Conservation (phyloP, 2,797 vertebrate species). For the Astyanax mexicanus region DNA sequence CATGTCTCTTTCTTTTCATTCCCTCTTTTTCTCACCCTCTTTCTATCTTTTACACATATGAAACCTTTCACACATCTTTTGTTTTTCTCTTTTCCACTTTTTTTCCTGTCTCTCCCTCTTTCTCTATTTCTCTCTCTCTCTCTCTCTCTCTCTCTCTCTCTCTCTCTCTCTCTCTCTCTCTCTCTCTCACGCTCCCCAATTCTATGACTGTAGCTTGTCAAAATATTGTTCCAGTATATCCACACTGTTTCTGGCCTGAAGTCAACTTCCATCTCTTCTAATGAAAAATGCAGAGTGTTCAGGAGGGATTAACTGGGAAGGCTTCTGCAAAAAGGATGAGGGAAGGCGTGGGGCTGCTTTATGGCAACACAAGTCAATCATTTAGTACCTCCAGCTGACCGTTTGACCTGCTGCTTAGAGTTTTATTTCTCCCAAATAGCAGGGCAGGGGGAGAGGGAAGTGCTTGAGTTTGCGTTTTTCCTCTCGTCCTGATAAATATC, state of each 20-base stretch:
- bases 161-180: no score
- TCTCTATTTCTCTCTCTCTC: background rate
- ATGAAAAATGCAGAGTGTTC: slow-evolving; percentile 69
- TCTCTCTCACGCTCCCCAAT: no score
- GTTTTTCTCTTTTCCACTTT: no score
- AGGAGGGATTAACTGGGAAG: slow-evolving; percentile 56
- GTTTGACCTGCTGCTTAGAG: slow-evolving; percentile 58
- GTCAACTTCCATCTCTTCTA: slow-evolving; percentile 68
- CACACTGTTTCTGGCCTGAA: slow-evolving; percentile 67
- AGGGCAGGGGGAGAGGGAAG: slow-evolving; percentile 48
- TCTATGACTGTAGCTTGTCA: slow-evolving; percentile 64
- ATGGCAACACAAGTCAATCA: slow-evolving; percentile 61
- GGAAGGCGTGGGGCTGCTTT: slow-evolving; percentile 45
- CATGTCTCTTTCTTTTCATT: no score
- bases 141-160: background rate
- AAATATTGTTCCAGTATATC: slow-evolving; percentile 70
- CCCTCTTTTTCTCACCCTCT: background rate
- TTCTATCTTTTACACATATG: no score
- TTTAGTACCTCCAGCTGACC: slow-evolving; percentile 62
- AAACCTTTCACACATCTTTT: no score
- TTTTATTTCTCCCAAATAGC: slow-evolving; percentile 57
- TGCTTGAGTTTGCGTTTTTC: slow-evolving; percentile 60
- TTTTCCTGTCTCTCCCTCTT: background rate
- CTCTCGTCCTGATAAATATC: slow-evolving; percentile 62
- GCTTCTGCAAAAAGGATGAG: slow-evolving; percentile 50